Evolutionary conservation across 2,888 invertebrate species (phyloP).

Genomic region (Eubasilissa splendida): DNA sequence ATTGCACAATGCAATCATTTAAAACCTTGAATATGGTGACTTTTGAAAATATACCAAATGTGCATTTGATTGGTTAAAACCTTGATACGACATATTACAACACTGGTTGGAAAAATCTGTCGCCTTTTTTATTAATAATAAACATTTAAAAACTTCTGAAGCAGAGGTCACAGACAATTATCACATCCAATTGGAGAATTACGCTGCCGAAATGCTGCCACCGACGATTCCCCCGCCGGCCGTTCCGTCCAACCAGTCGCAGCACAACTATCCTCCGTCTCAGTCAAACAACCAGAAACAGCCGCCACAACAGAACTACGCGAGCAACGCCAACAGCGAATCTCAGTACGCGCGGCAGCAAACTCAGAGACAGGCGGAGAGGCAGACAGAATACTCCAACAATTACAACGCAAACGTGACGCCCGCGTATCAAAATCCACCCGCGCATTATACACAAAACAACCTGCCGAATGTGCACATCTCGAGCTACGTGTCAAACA

Average conservation of each 20-base stretch:
- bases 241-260: constrained; percentile 59
- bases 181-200: constrained; percentile 70
- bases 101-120: no score
- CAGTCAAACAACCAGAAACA: constrained; percentile 38
- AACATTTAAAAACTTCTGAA: not conserved
- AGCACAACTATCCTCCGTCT: constrained; percentile 60
- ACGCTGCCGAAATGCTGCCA: constrained; percentile 69
- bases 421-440: constrained; percentile 56
- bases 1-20: no score
- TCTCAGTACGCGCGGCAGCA: constrained; percentile 62
- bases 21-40: no score
- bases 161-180: constrained; percentile 65
- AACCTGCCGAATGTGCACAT: constrained; percentile 55
- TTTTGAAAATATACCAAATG: no score
- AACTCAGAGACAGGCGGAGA: constrained; percentile 65
- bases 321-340: constrained; percentile 59
- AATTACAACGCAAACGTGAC: constrained; percentile 57
- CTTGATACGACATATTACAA: no score
- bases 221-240: constrained; percentile 60
- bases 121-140: no score
- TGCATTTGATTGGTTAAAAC: no score
- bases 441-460: constrained; percentile 59
- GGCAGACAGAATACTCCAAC: constrained; percentile 46
- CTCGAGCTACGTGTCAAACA: constrained; percentile 52
- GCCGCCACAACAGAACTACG: constrained; percentile 54